These are phyloP conservation scores for Rattus norvegicus DNA, from an alignment of 2,113 vertebrate genomes.

Conservation along the genomic window GRCr8 NC_086027.1:71317501-71318000, in stretches of 20 bases:
- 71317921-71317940: constrained; percentile 54
- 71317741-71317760: neutral
- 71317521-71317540: neutral
- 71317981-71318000: constrained; percentile 52
- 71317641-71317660: neutral
- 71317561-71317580: neutral
- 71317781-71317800: neutral
- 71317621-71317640: neutral
- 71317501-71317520: neutral
- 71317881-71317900: constrained; percentile 48
- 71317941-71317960: constrained; percentile 41
- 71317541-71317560: neutral
- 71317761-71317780: neutral
- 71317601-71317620: neutral
- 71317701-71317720: neutral
- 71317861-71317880: neutral
- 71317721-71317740: neutral
- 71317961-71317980: constrained; percentile 57
- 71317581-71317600: neutral
- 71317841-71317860: neutral
- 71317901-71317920: constrained; percentile 63
- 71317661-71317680: neutral
- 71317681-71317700: neutral
- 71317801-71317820: neutral
- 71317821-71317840: neutral